Evolutionary conservation across 2,113 vertebrate species (phyloP), one percentile per base, ranked within the genome.

Genomic region (Pionites leucogaster): DNA sequence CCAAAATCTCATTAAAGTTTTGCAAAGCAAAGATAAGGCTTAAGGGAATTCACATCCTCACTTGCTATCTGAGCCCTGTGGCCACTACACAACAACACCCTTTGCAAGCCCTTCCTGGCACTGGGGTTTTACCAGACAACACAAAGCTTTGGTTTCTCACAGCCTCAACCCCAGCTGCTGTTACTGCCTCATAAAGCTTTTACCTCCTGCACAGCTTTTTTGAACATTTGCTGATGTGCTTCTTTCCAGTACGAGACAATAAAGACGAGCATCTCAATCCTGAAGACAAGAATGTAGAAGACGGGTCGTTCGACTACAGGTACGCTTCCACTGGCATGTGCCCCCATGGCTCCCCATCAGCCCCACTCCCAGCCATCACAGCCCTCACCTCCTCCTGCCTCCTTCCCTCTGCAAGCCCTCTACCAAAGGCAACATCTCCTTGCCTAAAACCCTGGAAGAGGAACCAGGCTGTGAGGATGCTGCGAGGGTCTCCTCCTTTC

Each of bases 241-340:
- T 91, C 11, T 29, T 49, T 74, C 31, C 92, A 99, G 99, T 99
- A 9, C 98, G 99, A 92, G 99, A 99, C 88, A 99, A 99, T 91
- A 99, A 99, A 97, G 99, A 99, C 11, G 98, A 99, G 17, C 98
- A 99, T 2, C 97, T 99, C 65, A 99, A 99, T 17, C 97, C 98
- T 0, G 99, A 99, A 82, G 99, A 99, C 92, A 99, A 99, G 93
- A 99, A 99, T 67, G 99, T 99, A 85, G 99, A 98, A 64, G 99
- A 99, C 3, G 99, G 99, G 50, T 99, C 99, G 1, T 99, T 99
- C 65, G 99, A 99, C 97, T 99, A 99, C 98, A 99, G 99, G 99
- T 99, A 98, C 42, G 98, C 95, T 31, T 39, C 88, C n/a, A 9
- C 1, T 1, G 52, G 92, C 82, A 95, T 97, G 87, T 14, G 49